Conservation (phyloP, 2,888 invertebrate species). For the Anodontia alba region DNA sequence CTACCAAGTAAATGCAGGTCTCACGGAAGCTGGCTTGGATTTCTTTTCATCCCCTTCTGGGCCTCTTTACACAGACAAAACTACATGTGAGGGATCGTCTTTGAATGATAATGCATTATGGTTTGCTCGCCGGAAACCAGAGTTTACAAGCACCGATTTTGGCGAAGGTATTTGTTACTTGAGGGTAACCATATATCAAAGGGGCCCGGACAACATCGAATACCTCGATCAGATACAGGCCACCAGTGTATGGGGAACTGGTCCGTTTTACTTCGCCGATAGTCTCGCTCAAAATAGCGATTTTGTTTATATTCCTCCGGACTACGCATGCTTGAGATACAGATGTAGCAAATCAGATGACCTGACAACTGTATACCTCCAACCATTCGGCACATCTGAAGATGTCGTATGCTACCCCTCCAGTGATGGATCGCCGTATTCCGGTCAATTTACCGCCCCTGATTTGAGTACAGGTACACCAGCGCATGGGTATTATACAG, state of each 20-base stretch:
- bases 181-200: not conserved
- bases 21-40: not conserved
- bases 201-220: not conserved
- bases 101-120: not conserved
- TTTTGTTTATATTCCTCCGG: not conserved
- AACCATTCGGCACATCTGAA: not conserved
- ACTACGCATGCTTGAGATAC: not conserved
- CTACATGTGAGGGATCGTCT: not conserved
- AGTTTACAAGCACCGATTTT: not conserved
- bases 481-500: not conserved
- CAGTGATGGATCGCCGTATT: too few relatives aligned
- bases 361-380: not conserved
- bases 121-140: conserved; percentile 12
- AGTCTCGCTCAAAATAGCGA: not conserved
- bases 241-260: not conserved
- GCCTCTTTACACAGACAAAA: not conserved
- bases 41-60: not conserved
- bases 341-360: not conserved
- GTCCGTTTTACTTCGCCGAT: conserved; percentile 1
- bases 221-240: not conserved
- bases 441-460: not conserved
- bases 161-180: not conserved
- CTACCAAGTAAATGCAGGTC: not conserved
- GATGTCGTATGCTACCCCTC: not conserved
- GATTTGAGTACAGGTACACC: not conserved